Evolutionary conservation across 2,888 invertebrate species (phyloP).

Genomic region (Tipula helvola): DNA sequence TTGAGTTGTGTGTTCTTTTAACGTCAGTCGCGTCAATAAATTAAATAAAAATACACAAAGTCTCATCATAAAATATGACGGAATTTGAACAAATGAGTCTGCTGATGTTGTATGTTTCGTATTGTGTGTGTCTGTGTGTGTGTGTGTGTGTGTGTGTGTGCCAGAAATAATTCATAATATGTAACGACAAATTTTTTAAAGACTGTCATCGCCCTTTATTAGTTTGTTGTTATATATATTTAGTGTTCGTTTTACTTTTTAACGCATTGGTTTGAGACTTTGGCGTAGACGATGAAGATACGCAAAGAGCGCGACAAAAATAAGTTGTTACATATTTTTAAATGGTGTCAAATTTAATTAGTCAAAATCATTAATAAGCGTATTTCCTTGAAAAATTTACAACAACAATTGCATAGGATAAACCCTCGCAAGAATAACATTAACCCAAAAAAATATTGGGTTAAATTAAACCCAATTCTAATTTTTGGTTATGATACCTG

Average conservation of each 20-base stretch:
- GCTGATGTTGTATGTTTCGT: background rate
- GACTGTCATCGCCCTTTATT: background rate
- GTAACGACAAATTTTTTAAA: background rate
- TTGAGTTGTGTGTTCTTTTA: background rate
- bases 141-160: background rate
- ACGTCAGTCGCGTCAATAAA: background rate
- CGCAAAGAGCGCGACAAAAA: background rate
- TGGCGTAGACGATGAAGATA: background rate
- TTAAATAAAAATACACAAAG: background rate
- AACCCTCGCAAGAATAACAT: no score
- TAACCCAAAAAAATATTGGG: no score
- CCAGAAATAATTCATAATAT: background rate
- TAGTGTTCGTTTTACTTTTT: background rate
- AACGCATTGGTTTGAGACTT: background rate
- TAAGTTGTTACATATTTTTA: background rate
- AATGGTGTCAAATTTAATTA: background rate
- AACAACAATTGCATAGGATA: no score
- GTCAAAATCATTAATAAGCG: background rate
- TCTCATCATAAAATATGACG: background rate
- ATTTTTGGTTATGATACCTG: no score
- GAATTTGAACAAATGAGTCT: background rate
- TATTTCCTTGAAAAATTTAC: no score
- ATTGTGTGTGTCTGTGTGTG: background rate
- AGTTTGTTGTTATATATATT: background rate
- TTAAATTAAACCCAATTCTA: no score